Percentiles rank a stretch among this genome's conserved stretches.
phyloP scores from a whole-genome alignment of 2,797 vertebrate species.

The Syngnathus acus region DNA sequence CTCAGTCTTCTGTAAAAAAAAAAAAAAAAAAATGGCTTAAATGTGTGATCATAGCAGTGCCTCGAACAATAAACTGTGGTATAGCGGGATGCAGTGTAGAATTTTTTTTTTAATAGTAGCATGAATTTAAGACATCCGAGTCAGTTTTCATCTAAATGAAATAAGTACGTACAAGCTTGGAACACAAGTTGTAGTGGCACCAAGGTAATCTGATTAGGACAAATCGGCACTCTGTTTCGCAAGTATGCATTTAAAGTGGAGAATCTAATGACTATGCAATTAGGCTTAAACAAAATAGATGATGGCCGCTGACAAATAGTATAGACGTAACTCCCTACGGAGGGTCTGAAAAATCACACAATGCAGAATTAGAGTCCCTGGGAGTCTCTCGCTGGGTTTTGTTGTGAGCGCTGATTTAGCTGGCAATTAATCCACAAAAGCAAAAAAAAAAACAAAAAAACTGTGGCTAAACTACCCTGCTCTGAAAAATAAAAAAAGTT shows the following conservation, averaged over 20 bases:
- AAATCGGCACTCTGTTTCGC: neutral
- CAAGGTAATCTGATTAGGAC: constrained; percentile 1
- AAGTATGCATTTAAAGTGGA: constrained; percentile 20
- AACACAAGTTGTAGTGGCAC: neutral
- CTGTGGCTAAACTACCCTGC: constrained; percentile 70
- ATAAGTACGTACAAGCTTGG: neutral
- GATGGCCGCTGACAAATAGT: constrained; percentile 40
- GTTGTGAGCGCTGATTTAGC: constrained; percentile 65
- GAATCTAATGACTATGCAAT: constrained; percentile 29
- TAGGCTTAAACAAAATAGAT: constrained; percentile 36
- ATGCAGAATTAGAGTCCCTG: constrained; percentile 40
- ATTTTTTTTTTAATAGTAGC: neutral
- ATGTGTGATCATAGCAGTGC: no score
- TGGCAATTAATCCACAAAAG: constrained; percentile 69
- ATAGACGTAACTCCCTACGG: constrained; percentile 31
- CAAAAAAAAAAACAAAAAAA: constrained; percentile 9
- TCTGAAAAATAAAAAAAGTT: constrained; percentile 71
- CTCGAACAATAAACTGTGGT: no score
- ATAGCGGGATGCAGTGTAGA: neutral
- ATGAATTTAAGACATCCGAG: neutral
- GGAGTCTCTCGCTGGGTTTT: constrained; percentile 40
- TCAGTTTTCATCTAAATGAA: neutral
- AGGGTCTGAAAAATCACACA: constrained; percentile 48
- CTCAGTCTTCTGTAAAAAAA: no score
- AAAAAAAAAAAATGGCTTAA: no score